A percentile compares a stretch with the other conserved stretches of the same genome.
Evolutionary conservation across 2,797 vertebrate genomes (phyloP).

Genomic region (Remorina albescens): DNA sequence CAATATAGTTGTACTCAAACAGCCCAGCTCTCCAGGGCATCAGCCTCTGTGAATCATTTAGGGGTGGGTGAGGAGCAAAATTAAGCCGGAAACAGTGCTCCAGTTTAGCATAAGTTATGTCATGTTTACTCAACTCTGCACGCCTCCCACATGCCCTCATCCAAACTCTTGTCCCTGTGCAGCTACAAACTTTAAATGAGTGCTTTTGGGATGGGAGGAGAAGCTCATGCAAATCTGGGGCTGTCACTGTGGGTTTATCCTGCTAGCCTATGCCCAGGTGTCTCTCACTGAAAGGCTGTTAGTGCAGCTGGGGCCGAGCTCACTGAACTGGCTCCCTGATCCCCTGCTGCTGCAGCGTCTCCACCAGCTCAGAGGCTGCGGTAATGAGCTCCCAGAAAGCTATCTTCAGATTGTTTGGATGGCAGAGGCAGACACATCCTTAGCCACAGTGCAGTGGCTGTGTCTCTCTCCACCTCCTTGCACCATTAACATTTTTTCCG

Average conservation of each 20-base stretch:
- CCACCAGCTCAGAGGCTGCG: slow-evolving; percentile 68
- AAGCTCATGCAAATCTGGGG: slow-evolving; percentile 69
- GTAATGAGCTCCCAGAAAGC: slow-evolving; percentile 84
- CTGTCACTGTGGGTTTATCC: slow-evolving; percentile 72
- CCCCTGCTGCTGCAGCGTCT: slow-evolving; percentile 53
- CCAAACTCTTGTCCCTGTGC: slow-evolving; percentile 44
- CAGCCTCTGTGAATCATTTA: slow-evolving; percentile 36
- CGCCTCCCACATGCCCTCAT: slow-evolving; percentile 46
- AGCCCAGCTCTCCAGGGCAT: slow-evolving; percentile 23
- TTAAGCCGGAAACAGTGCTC: slow-evolving; percentile 25
- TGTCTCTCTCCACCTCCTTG: slow-evolving; percentile 40
- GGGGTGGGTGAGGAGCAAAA: slow-evolving; percentile 14
- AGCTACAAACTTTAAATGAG: slow-evolving; percentile 60
- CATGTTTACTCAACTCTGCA: slow-evolving; percentile 45
- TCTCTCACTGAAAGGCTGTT: slow-evolving; percentile 59
- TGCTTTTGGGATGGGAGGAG: slow-evolving; percentile 61
- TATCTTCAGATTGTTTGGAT: slow-evolving; percentile 69
- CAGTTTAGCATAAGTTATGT: slow-evolving; percentile 42
- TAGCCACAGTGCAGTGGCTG: slow-evolving; percentile 56
- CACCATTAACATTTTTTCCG: slow-evolving; percentile 41
- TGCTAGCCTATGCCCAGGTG: slow-evolving; percentile 53
- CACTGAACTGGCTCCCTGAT: slow-evolving; percentile 72
- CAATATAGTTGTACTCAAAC: slow-evolving; percentile 30
- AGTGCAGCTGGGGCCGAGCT: slow-evolving; percentile 67
- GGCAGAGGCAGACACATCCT: slow-evolving; percentile 60